Conservation (phyloP, 1,140 invertebrate species). For the Drosophila ogumai region DNA sequence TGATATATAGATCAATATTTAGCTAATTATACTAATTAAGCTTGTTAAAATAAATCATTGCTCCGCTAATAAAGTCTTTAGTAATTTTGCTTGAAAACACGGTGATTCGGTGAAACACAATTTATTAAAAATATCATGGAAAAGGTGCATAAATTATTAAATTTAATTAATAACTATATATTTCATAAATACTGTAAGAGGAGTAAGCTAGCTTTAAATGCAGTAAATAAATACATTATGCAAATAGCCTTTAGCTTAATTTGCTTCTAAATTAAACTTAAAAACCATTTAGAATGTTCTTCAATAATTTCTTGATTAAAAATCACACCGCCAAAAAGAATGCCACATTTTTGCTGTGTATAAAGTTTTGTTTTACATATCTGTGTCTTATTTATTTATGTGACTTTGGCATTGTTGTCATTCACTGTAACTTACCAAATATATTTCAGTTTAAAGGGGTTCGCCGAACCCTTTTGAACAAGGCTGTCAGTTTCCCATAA, state of each 20-base stretch:
- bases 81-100: background rate
- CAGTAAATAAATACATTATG: background rate
- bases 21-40: background rate
- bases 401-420: background rate
- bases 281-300: background rate
- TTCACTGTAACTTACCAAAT: background rate
- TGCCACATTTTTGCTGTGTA: background rate
- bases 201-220: no score
- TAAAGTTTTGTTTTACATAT: background rate
- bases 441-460: constrained; percentile 4
- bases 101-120: background rate
- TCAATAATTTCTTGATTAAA: background rate
- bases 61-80: background rate
- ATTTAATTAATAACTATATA: no score
- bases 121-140: background rate
- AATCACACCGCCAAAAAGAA: background rate
- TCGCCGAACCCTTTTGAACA: constrained; percentile 13
- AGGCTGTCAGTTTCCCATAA: constrained; percentile 9
- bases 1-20: background rate
- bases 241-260: background rate
- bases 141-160: background rate
- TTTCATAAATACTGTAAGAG: no score
- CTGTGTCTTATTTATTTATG: no score
- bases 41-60: background rate
- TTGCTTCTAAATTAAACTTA: no score